phyloP scores from a whole-genome alignment of 2,888 invertebrate genomes.

The Drosophila flavopinicola region DNA sequence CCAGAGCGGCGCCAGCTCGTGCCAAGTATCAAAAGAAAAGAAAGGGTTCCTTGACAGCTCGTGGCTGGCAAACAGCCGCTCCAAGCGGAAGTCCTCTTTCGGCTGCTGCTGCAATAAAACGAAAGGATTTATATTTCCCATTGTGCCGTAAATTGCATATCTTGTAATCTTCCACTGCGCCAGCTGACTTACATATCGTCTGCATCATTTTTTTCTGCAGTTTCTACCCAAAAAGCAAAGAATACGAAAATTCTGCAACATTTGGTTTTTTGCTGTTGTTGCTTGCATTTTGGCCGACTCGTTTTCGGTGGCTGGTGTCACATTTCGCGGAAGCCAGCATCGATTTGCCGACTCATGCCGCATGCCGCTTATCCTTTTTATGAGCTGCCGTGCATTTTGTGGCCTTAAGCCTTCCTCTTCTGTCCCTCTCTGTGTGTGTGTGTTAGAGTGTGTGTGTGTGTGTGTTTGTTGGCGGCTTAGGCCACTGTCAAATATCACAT shows the following conservation, averaged over 20 bases:
- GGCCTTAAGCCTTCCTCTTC: slow-evolving; percentile 63
- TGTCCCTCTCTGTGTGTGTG: too few species aligned
- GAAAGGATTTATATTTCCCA: slow-evolving; percentile 81
- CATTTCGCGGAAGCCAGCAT: slow-evolving; percentile 71
- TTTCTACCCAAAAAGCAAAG: slow-evolving; percentile 52
- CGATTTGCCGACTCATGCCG: slow-evolving; percentile 53
- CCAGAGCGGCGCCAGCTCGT: slow-evolving; percentile 40
- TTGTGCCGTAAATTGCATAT: slow-evolving; percentile 64
- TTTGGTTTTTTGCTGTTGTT: slow-evolving; percentile 27
- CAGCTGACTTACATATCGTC: slow-evolving; percentile 64
- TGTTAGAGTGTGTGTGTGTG: too few species aligned
- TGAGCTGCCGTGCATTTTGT: slow-evolving; percentile 46
- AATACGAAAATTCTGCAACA: slow-evolving; percentile 57
- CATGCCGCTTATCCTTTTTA: slow-evolving; percentile 72
- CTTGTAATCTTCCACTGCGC: slow-evolving; percentile 58
- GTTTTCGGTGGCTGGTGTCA: slow-evolving; percentile 51
- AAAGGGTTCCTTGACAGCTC: slow-evolving; percentile 55
- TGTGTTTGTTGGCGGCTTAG: slow-evolving; percentile 41
- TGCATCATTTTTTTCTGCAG: neutral
- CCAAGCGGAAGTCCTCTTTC: slow-evolving; percentile 62
- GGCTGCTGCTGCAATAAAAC: slow-evolving; percentile 64
- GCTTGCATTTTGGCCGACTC: slow-evolving; percentile 33
- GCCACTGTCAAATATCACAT: slow-evolving; percentile 71
- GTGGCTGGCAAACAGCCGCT: slow-evolving; percentile 53
- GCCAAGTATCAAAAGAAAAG: too few species aligned